Evolutionary conservation across 2,888 invertebrate genomes (phyloP), one percentile per base, ranked within the genome.

Genomic region (Meandrusa payeni): DNA sequence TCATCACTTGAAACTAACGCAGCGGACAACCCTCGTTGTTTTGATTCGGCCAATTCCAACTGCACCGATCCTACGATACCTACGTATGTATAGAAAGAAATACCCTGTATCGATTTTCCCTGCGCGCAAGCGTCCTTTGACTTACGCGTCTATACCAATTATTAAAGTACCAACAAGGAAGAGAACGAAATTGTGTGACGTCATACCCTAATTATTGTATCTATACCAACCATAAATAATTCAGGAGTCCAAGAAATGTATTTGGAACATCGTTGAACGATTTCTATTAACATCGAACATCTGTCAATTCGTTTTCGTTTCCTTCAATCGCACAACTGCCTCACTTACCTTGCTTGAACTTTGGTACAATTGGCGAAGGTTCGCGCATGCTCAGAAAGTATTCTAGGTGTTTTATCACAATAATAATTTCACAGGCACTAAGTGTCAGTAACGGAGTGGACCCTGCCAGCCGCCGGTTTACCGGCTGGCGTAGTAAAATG

Each of bases 81-180:
- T 42, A 24, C 41, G 41, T 54, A 50, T 43, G 41, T 54, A 50
- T 44, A 46, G 47, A 47, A 49, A 48, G 48, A 38, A 40, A 48
- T 47, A 39, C 48, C 41, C 56, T 44, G 34, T 77, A 85, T 85
- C 71, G 85, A 83, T 81, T 75, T 64, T 47, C 45, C 42, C 51
- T 53, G 52, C 81, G 83, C 85, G 85, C 85, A 85, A 72, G 85
- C 85, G 85, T 82, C 64, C 55, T 63, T 22, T 26, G 32, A 33
- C 33, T 3, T 20, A 20, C 31, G 39, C 36, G 27, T 33, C 22
- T 11, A 22, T 28, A 36, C 22, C 36, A 38, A 34, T 23, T 23
- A 17, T 17, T 36, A 24, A 29, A 33, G 15, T 17, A n/a, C 31
- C 6, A 19, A 11, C 4, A 32, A 11, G n/a, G 17, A 32, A 32